phyloP scores from a whole-genome alignment of 1,140 invertebrate species.

The Drosophila pallidifrons region DNA sequence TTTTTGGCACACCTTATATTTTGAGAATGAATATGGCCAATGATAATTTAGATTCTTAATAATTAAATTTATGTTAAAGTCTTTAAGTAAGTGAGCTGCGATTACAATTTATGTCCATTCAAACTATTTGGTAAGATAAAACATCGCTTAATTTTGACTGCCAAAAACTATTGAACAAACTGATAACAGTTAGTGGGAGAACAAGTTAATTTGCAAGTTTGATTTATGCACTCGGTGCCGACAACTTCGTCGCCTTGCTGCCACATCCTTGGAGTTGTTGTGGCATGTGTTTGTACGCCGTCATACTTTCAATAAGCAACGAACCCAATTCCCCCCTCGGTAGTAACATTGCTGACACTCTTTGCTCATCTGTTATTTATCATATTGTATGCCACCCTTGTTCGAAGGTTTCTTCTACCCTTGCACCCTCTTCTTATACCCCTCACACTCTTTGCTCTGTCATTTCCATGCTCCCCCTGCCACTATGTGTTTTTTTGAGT shows the following conservation, averaged over 20 bases:
- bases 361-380: conserved; percentile 80
- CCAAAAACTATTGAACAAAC: too few relatives aligned
- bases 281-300: conserved; percentile 53
- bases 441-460: neutral
- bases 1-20: too few relatives aligned
- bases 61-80: too few relatives aligned
- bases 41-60: too few relatives aligned
- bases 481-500: neutral
- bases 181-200: neutral
- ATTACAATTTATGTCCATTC: too few relatives aligned
- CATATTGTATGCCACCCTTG: conserved; percentile 52
- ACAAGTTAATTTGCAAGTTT: conserved; percentile 1
- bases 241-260: conserved; percentile 53
- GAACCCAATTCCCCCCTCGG: conserved; percentile 34
- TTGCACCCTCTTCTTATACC: too few relatives aligned
- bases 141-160: too few relatives aligned
- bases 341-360: conserved; percentile 60
- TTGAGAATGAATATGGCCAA: too few relatives aligned
- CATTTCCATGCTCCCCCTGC: neutral
- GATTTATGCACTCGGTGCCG: neutral
- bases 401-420: conserved; percentile 8
- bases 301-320: conserved; percentile 74
- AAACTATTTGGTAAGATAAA: too few relatives aligned
- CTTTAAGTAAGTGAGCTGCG: too few relatives aligned
- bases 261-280: conserved; percentile 10